Evolutionary conservation across 2,113 vertebrate genomes (phyloP).

Genomic region (Brachypodius melanocephalos): DNA sequence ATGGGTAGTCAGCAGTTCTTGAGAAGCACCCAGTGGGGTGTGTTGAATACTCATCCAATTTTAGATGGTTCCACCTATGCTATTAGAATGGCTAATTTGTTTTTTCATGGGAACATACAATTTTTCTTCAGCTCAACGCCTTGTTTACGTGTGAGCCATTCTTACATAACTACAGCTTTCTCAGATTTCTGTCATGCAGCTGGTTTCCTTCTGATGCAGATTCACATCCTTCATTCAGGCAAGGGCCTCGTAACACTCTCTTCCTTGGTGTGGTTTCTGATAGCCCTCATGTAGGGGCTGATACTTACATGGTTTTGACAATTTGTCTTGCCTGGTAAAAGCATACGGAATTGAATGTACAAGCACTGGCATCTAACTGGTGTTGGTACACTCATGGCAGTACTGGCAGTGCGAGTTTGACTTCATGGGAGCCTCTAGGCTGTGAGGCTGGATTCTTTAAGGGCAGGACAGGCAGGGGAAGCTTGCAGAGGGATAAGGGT

Average conservation of each 20-base stretch:
- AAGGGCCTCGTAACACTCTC: no score
- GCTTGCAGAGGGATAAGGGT: no score
- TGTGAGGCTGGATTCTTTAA: background rate
- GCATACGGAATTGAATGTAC: rapidly evolving
- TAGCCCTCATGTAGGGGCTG: background rate
- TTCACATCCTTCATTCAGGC: background rate
- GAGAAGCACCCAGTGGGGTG: background rate
- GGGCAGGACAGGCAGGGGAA: background rate
- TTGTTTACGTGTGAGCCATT: background rate
- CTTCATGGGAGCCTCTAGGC: background rate
- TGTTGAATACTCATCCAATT: background rate
- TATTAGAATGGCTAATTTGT: background rate
- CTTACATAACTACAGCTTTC: background rate
- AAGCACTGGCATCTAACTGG: background rate
- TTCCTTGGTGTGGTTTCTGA: background rate
- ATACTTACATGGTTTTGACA: background rate
- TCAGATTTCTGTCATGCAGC: background rate
- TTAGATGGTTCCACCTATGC: background rate
- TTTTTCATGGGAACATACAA: background rate
- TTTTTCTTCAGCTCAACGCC: background rate
- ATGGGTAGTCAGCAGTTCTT: rapidly evolving
- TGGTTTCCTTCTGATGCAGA: background rate
- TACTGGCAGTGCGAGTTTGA: background rate
- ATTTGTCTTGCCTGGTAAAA: background rate
- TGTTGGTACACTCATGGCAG: background rate